phyloP scores from a whole-genome alignment of 2,888 invertebrate genomes.

The Nebria brevicollis region DNA sequence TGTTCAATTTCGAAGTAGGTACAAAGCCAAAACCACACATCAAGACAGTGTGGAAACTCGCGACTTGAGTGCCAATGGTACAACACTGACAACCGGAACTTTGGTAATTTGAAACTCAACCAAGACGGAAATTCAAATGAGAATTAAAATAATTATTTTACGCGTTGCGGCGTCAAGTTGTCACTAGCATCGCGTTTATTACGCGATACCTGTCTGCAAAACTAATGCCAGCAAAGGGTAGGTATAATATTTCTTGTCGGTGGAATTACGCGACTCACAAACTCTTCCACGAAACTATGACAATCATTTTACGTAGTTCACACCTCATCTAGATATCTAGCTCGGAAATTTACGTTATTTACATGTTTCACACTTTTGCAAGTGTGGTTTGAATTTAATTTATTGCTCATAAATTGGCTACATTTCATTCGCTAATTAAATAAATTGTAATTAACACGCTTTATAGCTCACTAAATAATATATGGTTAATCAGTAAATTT shows the following conservation, averaged over 20 bases:
- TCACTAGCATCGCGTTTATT: neutral
- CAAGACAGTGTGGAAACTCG: neutral
- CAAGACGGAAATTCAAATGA: slow-evolving; percentile 40
- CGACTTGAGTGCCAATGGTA: neutral
- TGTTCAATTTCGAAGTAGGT: neutral
- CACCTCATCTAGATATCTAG: neutral
- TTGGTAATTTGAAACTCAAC: slow-evolving; percentile 9
- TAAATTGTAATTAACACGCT: too few relatives aligned
- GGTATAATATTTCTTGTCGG: neutral
- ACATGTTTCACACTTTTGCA: too few relatives aligned
- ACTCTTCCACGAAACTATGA: too few relatives aligned
- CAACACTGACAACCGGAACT: neutral
- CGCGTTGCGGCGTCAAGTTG: neutral
- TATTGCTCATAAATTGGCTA: too few relatives aligned
- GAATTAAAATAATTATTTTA: slow-evolving; percentile 45
- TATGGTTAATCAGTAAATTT: too few relatives aligned
- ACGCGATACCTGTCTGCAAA: neutral
- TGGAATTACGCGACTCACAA: neutral
- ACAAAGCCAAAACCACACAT: neutral
- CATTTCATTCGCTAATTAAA: too few relatives aligned
- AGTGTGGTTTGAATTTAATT: too few relatives aligned
- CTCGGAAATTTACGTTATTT: too few relatives aligned
- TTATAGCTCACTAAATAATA: too few relatives aligned
- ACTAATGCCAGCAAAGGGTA: neutral
- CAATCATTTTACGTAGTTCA: neutral